These are phyloP conservation scores for Pelosia muscerda DNA, from an alignment of 2,888 invertebrate species.

Conservation along the genomic window DNA sequence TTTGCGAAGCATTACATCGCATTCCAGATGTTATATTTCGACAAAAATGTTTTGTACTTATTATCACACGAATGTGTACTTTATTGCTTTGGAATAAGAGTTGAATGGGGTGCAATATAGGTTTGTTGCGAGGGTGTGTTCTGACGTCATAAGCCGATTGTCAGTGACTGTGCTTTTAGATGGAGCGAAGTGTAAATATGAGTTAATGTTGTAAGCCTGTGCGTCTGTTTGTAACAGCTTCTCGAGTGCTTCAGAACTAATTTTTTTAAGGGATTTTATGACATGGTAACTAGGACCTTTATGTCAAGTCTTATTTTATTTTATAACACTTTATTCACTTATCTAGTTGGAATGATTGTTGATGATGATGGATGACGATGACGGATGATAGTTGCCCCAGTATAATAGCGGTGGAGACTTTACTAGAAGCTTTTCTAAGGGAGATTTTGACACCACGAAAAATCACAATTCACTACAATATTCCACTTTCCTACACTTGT, in stretches of 20 bases:
- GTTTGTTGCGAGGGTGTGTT: slow-evolving; percentile 62
- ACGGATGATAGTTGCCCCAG: no score
- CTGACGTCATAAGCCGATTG: slow-evolving; percentile 75
- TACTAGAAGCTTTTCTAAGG: no score
- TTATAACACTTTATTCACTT: no score
- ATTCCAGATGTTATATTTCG: slow-evolving; percentile 65
- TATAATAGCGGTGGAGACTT: no score
- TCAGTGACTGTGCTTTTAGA: slow-evolving; percentile 54
- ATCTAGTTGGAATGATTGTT: no score
- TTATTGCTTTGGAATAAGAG: slow-evolving; percentile 9
- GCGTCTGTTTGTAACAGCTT: slow-evolving; percentile 34
- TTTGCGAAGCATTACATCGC: slow-evolving; percentile 76
- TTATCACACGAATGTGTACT: slow-evolving; percentile 14
- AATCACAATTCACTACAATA: no score
- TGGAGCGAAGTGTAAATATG: slow-evolving; percentile 14
- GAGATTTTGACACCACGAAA: no score
- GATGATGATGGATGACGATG: no score
- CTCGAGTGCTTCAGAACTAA: background rate
- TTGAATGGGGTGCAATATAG: background rate
- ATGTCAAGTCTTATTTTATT: no score
- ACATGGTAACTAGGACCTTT: no score
- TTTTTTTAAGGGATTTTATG: no score
- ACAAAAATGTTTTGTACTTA: slow-evolving; percentile 24
- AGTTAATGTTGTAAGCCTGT: slow-evolving; percentile 10
- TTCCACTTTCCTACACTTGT: no score